Evolutionary conservation across 2,797 vertebrate species (phyloP), one percentile per base, ranked within the genome.

Genomic region (Diceros bicornis): DNA sequence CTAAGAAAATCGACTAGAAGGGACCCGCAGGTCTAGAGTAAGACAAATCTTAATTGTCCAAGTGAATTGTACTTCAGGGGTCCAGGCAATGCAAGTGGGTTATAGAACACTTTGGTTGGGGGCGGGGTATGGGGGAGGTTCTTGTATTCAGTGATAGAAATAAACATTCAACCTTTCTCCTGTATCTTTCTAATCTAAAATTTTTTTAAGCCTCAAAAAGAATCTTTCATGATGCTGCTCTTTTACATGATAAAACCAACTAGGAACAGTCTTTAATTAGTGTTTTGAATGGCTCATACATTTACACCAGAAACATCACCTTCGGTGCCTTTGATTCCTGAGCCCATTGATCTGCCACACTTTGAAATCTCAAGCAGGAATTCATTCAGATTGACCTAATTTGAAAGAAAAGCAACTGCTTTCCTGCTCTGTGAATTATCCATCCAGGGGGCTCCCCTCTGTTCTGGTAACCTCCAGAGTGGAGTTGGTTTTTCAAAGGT

Each of bases 331-430:
- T 90, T 89, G 82, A 97, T 96, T 94, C 23, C 29, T 84, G 12
- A 96, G n/a, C 2, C 32, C 85, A 96, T 50, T 97, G 69, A 97
- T 97, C 90, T 95, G 5, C 41, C 47, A 94, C 13, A 55, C 96
- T 97, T 98, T 98, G 97, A 97, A 98, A 96, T 96, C 82, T 37
- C 93, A n/a, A 12, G 2, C 11, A 94, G 23, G 23, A 41, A 77
- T 61, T 59, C 64, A 41, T 85, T 84, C 44, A 57, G 16, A 94
- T 75, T 82, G 61, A 94, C 78, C 97, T 82, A 90, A 96, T 25
- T 74, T 69, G 88, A 96, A 96, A 94, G 47, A 94, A 96, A 96
- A 74, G 62, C 34, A 79, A 55, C 32, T 62, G 44, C 37, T 91
- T 81, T 89, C 68, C 57, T 37, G 32, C 14, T 64, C 78, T 88